phyloP scores from a whole-genome alignment of 92 coral and sea anemone genomes.

The Anthopleura xanthogrammica region DNA sequence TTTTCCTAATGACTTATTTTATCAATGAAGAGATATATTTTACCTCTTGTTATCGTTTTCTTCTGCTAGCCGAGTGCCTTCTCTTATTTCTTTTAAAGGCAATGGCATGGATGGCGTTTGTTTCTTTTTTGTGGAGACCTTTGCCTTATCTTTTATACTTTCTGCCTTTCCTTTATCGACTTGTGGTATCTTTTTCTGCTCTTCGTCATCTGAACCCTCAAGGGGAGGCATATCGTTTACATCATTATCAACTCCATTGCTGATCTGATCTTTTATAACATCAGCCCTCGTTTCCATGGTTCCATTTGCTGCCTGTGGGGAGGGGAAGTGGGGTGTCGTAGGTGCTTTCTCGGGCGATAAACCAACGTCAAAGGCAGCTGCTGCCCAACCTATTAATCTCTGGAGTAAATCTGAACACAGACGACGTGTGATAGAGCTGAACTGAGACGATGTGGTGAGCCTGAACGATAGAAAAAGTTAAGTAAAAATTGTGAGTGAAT shows the following conservation, averaged over 20 bases:
- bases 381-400: slow-evolving; percentile 81
- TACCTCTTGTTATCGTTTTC: background rate
- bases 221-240: slow-evolving; percentile 54
- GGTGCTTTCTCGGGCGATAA: slow-evolving; percentile 34
- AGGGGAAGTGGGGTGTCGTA: slow-evolving; percentile 15
- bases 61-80: background rate
- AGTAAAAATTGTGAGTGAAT: no score
- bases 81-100: background rate
- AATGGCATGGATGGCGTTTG: background rate
- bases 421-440: slow-evolving; percentile 73
- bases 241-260: slow-evolving; percentile 25
- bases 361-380: slow-evolving; percentile 21
- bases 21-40: background rate
- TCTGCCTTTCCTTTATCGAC: background rate
- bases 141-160: background rate
- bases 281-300: slow-evolving; percentile 22
- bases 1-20: no score
- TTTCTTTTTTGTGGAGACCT: background rate
- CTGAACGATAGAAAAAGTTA: slow-evolving; percentile 15
- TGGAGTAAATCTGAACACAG: slow-evolving; percentile 75
- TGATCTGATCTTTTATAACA: background rate
- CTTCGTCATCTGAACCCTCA: slow-evolving; percentile 49
- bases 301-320: slow-evolving; percentile 21
- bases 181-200: background rate
- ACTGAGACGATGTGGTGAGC: slow-evolving; percentile 23